Evolutionary conservation across 2,797 vertebrate genomes (phyloP), one percentile per base, ranked within the genome.

Genomic region (Poecilia picta): DNA sequence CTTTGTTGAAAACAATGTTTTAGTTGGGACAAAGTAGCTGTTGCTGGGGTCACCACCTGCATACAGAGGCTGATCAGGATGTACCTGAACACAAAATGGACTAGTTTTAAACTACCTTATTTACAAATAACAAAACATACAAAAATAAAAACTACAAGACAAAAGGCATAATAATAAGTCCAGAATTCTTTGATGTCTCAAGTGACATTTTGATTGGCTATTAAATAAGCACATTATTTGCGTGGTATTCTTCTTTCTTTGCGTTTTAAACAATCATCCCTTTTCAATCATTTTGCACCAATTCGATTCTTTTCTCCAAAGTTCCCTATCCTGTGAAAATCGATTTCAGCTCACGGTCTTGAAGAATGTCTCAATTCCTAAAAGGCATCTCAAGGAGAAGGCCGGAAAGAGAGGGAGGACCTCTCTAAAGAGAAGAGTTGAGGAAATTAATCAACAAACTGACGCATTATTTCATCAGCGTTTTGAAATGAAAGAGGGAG

Each of bases 301-400:
- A 11, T 57, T 51, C 1, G 7, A 31, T 57, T 66, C 31, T 25
- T n/a, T 25, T 41, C 43, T 73, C 33, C 33, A 64, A 57, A 12
- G 23, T 73, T 59, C 31, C 47, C 23, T 25, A 39, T 72, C 45
- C 10, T 28, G 20, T 39, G 77, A 74, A 64, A 66, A 79, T 74
- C 18, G 33, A 73, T 74, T 74, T 73, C 28, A 62, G 43, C 31
- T 13, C 16, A 5, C 7, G 8, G 59, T 51, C 46, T 51, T 79
- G 72, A 73, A 73, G 45, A 79, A 79, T 66, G 57, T 74, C 57
- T 66, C 57, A 43, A 79, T 73, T 73, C n/a, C 62, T 66, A 73
- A 64, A 73, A 66, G 72, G 18, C 25, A 41, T 79, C 36, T 79
- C 72, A 79, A 73, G 77, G 71, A 73, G 72, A 73, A 45, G 13